A percentile compares a stretch with the other conserved stretches of the same genome.
These are phyloP conservation scores for Ormyrus thymus DNA, from an alignment of 2,888 invertebrate species.

Conservation along the genomic window DNA sequence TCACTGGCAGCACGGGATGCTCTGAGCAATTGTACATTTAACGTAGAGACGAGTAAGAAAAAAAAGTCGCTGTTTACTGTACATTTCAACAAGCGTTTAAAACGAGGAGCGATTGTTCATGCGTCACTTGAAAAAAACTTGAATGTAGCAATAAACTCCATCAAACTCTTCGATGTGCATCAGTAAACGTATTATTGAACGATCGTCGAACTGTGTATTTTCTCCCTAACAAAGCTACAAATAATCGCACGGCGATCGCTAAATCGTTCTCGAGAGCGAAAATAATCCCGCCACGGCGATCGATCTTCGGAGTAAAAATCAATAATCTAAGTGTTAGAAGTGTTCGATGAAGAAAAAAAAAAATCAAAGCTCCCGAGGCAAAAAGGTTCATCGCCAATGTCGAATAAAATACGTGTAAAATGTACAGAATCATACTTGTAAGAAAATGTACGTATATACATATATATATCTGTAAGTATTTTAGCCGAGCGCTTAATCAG, in stretches of 20 bases:
- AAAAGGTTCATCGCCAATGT: conserved; percentile 12
- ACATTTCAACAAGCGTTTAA: conserved; percentile 7
- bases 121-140: conserved; percentile 22
- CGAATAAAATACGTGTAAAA: conserved; percentile 32
- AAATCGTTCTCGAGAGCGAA: conserved; percentile 22
- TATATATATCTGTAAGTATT: conserved; percentile 55
- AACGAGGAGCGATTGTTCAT: conserved; percentile 2
- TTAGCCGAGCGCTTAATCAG: conserved; percentile 57
- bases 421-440: conserved; percentile 50
- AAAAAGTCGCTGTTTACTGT: conserved; percentile 36
- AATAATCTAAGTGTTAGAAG: not conserved
- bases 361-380: conserved; percentile 17
- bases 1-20: conserved; percentile 19
- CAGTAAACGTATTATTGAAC: conserved; percentile 14
- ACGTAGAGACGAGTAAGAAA: not conserved
- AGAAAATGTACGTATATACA: conserved; percentile 46
- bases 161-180: conserved; percentile 59
- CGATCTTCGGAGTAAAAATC: not conserved
- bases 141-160: conserved; percentile 57
- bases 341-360: not conserved
- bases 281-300: not conserved
- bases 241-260: conserved; percentile 17
- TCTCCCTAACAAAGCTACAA: conserved; percentile 2
- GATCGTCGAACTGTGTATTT: conserved; percentile 32
- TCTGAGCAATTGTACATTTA: conserved; percentile 40